These are phyloP conservation scores for Oreortyx pictus DNA, from an alignment of 2,797 vertebrate species.

Conservation along the genomic window DNA sequence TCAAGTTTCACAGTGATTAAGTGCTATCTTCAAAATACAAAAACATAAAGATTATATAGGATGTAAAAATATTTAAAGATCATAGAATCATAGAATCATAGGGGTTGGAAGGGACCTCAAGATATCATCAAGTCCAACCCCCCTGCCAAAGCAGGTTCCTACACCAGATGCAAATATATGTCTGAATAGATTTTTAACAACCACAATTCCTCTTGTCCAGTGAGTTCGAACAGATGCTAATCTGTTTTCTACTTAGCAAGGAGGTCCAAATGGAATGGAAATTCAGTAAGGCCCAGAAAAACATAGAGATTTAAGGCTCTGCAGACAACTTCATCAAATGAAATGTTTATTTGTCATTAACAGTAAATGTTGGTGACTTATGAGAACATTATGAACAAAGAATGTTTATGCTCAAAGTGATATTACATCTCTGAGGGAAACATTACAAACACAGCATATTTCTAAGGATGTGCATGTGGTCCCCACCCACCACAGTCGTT, in stretches of 20 bases:
- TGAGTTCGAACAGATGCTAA: not conserved
- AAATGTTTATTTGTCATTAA: constrained; percentile 5
- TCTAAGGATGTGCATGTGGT: not conserved
- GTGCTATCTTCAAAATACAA: not conserved
- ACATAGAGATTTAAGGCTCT: not conserved
- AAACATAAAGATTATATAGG: not conserved
- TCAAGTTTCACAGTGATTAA: not conserved
- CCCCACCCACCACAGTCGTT: not conserved
- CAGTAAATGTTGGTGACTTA: not conserved
- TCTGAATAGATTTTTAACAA: not conserved
- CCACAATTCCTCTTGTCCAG: not conserved
- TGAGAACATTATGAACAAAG: not conserved
- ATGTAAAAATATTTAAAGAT: not conserved
- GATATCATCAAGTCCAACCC: too few relatives aligned
- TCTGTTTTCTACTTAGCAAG: not conserved
- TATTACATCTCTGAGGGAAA: not conserved
- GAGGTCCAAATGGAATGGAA: not conserved
- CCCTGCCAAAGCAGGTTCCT: too few relatives aligned
- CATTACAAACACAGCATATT: not conserved
- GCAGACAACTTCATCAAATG: not conserved
- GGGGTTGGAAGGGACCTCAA: too few relatives aligned
- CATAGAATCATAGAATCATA: too few relatives aligned
- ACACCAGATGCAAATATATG: not conserved
- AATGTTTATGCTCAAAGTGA: not conserved
- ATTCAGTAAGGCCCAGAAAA: not conserved